Conservation (phyloP, 2,113 vertebrate species). For the Terrapene triunguis region DNA sequence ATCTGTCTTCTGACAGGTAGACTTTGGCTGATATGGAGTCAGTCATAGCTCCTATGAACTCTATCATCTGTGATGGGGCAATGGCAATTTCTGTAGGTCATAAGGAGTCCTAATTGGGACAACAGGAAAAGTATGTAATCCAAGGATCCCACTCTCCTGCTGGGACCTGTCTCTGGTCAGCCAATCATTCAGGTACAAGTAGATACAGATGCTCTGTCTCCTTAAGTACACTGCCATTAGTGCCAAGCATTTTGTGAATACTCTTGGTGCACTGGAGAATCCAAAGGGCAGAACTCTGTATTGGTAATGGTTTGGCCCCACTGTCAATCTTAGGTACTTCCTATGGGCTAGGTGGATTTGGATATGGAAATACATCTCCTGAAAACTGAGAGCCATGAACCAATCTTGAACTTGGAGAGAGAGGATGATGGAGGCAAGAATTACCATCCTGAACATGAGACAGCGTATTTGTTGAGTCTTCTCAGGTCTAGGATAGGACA, state of each 20-base stretch:
- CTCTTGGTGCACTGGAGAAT: neutral
- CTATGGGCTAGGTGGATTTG: neutral
- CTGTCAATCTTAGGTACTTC: neutral
- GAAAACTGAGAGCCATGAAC: neutral
- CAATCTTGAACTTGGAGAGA: neutral
- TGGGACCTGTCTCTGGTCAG: neutral
- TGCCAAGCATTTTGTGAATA: neutral
- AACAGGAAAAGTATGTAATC: neutral
- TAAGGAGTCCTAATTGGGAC: neutral
- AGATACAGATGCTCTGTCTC: neutral
- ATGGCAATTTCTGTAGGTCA: neutral
- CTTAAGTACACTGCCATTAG: neutral
- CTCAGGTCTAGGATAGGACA: neutral
- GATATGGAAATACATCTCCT: neutral
- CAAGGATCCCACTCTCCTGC: neutral
- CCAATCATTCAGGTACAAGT: neutral
- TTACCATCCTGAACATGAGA: neutral
- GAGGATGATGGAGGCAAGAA: neutral
- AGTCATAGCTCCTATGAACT: no score
- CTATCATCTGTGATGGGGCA: neutral
- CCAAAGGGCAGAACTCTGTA: neutral
- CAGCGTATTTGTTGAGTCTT: neutral
- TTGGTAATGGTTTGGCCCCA: neutral
- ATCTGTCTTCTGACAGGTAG: neutral
- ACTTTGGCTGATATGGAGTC: no score